These are phyloP conservation scores for Drosophila emarginata DNA, from an alignment of 2,888 invertebrate genomes.

Conservation along the genomic window DNA sequence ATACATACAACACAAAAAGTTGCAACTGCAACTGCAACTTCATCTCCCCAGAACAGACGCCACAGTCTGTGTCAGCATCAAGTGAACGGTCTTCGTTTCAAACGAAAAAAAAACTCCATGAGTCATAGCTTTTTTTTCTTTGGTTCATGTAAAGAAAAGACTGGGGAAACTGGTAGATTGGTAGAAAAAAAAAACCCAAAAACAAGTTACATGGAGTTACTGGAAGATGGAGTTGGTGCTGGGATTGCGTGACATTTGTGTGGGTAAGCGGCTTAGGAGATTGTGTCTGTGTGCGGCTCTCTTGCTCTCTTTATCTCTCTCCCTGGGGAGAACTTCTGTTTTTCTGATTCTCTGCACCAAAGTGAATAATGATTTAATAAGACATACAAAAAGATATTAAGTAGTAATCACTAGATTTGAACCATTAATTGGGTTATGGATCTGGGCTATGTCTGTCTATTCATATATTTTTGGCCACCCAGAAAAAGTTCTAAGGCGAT, in stretches of 20 bases:
- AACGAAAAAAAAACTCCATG: constrained; percentile 27
- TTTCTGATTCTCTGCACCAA: constrained; percentile 43
- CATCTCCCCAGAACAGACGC: constrained; percentile 50
- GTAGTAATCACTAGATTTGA: constrained; percentile 49
- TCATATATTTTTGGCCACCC: constrained; percentile 46
- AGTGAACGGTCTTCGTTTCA: constrained; percentile 15
- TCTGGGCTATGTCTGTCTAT: constrained; percentile 13
- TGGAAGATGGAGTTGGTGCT: constrained; percentile 28
- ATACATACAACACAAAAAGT: constrained; percentile 29
- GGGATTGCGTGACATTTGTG: constrained; percentile 68
- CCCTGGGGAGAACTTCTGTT: constrained; percentile 17
- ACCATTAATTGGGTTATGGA: constrained; percentile 38
- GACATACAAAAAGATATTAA: constrained; percentile 49
- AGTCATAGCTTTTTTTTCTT: constrained; percentile 48
- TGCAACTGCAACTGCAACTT: constrained; percentile 47
- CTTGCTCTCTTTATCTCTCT: neutral
- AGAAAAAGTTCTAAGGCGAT: constrained; percentile 31
- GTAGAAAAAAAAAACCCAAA: constrained; percentile 40
- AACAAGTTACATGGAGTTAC: constrained; percentile 59
- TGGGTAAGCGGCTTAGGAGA: constrained; percentile 69
- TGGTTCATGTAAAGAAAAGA: constrained; percentile 41
- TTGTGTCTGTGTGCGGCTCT: constrained; percentile 35
- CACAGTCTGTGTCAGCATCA: constrained; percentile 54
- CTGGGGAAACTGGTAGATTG: constrained; percentile 51
- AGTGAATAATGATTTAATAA: constrained; percentile 62